Evolutionary conservation across 2,888 invertebrate genomes (phyloP).

Genomic region (Psylliodes chrysocephalus): DNA sequence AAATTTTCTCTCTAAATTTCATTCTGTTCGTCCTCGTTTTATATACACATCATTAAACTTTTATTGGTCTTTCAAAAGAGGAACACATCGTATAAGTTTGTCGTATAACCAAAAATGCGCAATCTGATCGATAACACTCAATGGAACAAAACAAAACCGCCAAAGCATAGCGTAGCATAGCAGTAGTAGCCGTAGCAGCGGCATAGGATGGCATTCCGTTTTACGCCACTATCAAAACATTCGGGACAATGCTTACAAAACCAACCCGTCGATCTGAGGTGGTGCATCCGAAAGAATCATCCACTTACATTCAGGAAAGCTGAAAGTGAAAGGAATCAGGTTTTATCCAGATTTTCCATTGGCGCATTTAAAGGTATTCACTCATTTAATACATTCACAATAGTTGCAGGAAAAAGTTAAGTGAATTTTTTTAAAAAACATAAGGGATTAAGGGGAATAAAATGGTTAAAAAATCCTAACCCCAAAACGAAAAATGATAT

Average conservation of each 20-base stretch:
- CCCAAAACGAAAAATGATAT: too few species aligned
- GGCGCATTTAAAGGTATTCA: too few species aligned
- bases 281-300: background rate
- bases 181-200: too few species aligned
- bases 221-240: background rate
- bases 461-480: too few species aligned
- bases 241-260: slow-evolving; percentile 3
- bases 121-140: slow-evolving; percentile 27
- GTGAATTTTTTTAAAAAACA: too few species aligned
- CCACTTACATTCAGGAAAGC: background rate
- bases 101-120: slow-evolving; percentile 25
- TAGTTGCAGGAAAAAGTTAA: too few species aligned
- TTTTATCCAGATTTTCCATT: too few species aligned
- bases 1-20: background rate
- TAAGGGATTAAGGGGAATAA: too few species aligned
- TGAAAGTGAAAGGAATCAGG: background rate
- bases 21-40: background rate
- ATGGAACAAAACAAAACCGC: slow-evolving; percentile 23
- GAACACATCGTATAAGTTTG: slow-evolving; percentile 10
- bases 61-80: slow-evolving; percentile 5
- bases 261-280: background rate
- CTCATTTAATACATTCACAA: too few species aligned
- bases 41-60: slow-evolving; percentile 2
- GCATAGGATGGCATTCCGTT: too few species aligned
- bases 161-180: background rate